Evolutionary conservation across 2,888 invertebrate species (phyloP), one percentile per base, ranked within the genome.

Genomic region (Nomada ferruginata): DNA sequence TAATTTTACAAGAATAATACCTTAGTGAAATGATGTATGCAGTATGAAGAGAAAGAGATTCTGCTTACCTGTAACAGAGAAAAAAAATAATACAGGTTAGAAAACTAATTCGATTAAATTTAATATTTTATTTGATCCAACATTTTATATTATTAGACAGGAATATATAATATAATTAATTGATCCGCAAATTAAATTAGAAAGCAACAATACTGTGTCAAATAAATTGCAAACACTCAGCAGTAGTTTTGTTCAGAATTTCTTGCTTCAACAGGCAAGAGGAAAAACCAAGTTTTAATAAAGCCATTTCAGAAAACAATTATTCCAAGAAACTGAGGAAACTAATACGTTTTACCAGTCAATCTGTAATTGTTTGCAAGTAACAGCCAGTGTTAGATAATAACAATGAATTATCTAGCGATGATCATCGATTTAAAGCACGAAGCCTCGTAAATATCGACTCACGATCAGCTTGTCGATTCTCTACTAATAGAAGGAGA

Each of bases 51-150:
- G 20, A 4, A 74, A 73, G 70, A 59, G 29, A 29, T 26, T 76
- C 76, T 81, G 87, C 90, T 91, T 90, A 90, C 90, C 91, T 90
- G 83, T 10, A 90, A 90, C 89, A 87, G 36, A 0, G 47, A 80
- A 79, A 78, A 52, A 10, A 44, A 1, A 63, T 13, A 10, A 7
- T 0, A 18, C 15, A 15, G 13, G 20, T 66, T 57, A 66, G 50
- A 69, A 44, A 64, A 9, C 5, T n/a, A 18, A 1, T 42, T 42
- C 11, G 9, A 15, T 44, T 13, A 70, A 20, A 15, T 60, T 2
- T 47, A 47, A 15, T 15, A 13, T 13, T 47, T 15, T 13, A 13
- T 47, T 36, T 36, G 0, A 7, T 36, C 7, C 29, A 29, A 29
- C 29, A 5, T 29, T 29, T 29, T 29, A 29, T 29, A 29, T 29